These are phyloP conservation scores for Rhadina sibilatrix DNA, from an alignment of 2,113 vertebrate species.

Conservation along the genomic window DNA sequence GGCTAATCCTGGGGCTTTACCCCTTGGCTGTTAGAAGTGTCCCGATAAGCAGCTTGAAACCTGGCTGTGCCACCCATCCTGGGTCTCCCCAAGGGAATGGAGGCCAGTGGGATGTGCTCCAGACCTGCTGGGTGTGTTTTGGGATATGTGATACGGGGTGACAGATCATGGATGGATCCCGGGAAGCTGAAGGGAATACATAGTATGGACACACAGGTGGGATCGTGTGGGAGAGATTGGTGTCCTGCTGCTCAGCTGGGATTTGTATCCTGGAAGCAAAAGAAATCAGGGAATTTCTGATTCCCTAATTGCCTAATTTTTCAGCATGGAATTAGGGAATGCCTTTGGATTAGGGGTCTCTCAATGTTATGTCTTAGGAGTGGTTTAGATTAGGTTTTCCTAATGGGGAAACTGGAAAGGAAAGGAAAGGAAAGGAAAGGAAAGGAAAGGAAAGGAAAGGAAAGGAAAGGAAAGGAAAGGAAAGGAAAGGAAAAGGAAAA, in stretches of 20 bases:
- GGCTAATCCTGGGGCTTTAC: neutral
- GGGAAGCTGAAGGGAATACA: neutral
- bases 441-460: too few species aligned
- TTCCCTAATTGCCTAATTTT: too few species aligned
- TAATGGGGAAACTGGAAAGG: neutral
- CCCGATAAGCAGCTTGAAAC: neutral
- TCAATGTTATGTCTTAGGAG: accelerated
- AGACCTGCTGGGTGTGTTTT: neutral
- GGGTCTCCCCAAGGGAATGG: neutral
- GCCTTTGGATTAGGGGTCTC: neutral
- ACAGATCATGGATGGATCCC: neutral
- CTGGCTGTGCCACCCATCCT: neutral
- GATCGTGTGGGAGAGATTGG: neutral
- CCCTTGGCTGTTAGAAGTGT: neutral
- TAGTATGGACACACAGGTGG: accelerated
- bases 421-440: too few species aligned
- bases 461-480: neutral
- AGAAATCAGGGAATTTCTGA: neutral
- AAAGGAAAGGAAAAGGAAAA: too few species aligned
- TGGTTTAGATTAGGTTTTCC: too few species aligned
- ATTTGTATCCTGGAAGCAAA: neutral
- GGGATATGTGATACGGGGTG: accelerated
- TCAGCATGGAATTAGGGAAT: neutral
- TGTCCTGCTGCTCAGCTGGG: neutral
- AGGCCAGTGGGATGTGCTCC: accelerated